Evolutionary conservation across 2,888 invertebrate genomes (phyloP).

Genomic region (Adela reaumurella): DNA sequence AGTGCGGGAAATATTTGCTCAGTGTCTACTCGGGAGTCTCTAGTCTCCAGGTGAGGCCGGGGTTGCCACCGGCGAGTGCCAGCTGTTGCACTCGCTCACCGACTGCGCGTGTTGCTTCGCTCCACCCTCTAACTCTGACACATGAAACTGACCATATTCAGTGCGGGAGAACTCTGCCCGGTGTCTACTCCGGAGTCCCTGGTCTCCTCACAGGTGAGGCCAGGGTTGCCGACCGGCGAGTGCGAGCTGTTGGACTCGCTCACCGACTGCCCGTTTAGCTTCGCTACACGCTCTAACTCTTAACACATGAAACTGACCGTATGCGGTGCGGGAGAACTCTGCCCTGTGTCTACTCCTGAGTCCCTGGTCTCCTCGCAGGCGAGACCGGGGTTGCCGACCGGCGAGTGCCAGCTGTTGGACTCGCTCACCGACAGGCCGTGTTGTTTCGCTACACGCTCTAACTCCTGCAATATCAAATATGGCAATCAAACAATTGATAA

Average conservation of each 20-base stretch:
- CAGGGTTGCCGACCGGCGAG: no score
- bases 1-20: no score
- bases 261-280: not conserved
- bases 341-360: slow-evolving; percentile 27
- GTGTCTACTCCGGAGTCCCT: slow-evolving; percentile 31
- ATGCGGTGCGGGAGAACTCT: not conserved
- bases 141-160: no score
- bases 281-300: no score
- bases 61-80: no score
- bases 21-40: no score
- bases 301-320: no score
- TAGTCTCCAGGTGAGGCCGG: no score
- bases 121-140: no score
- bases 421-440: slow-evolving; percentile 68
- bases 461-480: slow-evolving; percentile 50
- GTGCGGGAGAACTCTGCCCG: slow-evolving; percentile 9
- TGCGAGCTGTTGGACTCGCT: no score
- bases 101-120: not conserved
- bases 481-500: not conserved
- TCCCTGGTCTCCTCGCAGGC: slow-evolving; percentile 18
- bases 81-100: no score
- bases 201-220: slow-evolving; percentile 14
- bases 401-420: slow-evolving; percentile 51
- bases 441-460: slow-evolving; percentile 72
- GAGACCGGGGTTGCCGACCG: slow-evolving; percentile 11